Evolutionary conservation across 2,113 vertebrate genomes (phyloP).

Genomic region (Oreochromis aureus): DNA sequence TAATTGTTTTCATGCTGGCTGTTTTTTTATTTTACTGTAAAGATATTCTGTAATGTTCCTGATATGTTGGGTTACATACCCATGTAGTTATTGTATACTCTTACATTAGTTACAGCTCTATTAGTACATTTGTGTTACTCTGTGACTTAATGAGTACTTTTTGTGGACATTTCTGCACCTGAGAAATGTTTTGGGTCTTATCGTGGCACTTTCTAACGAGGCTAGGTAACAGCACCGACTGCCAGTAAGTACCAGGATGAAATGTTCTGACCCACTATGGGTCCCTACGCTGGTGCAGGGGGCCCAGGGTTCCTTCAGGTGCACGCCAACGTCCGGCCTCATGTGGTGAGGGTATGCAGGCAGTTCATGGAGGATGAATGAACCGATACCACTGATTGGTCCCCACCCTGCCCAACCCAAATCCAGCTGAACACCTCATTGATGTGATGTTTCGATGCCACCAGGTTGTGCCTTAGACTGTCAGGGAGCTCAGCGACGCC

Average conservation of each 20-base stretch:
- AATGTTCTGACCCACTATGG: rapidly evolving
- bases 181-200: not conserved
- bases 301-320: not conserved
- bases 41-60: not conserved
- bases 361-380: not conserved
- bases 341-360: rapidly evolving
- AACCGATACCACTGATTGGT: not conserved
- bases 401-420: not conserved
- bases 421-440: not conserved
- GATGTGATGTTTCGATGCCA: not conserved
- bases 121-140: rapidly evolving
- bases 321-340: rapidly evolving
- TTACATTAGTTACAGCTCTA: not conserved
- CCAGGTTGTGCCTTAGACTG: not conserved
- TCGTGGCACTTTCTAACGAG: not conserved
- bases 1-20: not conserved
- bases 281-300: not conserved
- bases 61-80: not conserved
- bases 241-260: not conserved
- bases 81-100: not conserved
- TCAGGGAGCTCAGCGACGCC: not conserved
- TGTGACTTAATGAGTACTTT: not conserved
- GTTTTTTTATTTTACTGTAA: not conserved
- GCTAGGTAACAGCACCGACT: rapidly evolving
- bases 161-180: rapidly evolving